These are phyloP conservation scores for Potamilus streckersoni DNA, from an alignment of 1,140 invertebrate genomes.

Conservation along the genomic window DNA sequence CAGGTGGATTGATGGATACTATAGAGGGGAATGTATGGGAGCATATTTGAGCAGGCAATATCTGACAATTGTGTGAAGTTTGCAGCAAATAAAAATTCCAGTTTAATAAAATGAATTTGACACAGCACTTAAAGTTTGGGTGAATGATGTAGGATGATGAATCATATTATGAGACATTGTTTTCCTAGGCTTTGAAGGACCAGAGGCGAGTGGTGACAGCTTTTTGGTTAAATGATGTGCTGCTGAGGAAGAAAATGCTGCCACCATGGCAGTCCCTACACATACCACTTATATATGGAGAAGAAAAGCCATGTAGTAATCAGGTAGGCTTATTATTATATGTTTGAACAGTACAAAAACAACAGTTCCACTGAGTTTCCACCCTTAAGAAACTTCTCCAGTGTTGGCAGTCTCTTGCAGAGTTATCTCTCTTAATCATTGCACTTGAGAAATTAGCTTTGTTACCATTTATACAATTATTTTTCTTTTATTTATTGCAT, in stretches of 20 bases:
- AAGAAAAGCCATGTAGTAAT: slow-evolving; percentile 72
- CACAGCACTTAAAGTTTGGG: too few species aligned
- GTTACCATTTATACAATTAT: too few species aligned
- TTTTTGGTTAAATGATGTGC: slow-evolving; percentile 93
- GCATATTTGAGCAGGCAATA: too few species aligned
- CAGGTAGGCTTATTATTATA: slow-evolving; percentile 59
- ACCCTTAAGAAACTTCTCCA: not conserved
- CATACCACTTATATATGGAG: slow-evolving; percentile 84
- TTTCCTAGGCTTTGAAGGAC: slow-evolving; percentile 78
- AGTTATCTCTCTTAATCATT: too few species aligned
- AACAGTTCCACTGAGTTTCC: too few species aligned
- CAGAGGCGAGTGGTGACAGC: slow-evolving; percentile 90
- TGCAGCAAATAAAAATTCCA: too few species aligned
- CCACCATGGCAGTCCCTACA: slow-evolving; percentile 94
- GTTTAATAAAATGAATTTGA: too few species aligned
- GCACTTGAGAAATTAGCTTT: too few species aligned
- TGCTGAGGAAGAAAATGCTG: slow-evolving; percentile 83
- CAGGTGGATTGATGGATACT: too few species aligned
- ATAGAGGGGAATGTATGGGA: too few species aligned
- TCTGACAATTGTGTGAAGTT: too few species aligned
- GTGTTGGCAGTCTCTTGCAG: not conserved
- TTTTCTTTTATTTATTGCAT: too few species aligned
- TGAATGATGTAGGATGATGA: not conserved
- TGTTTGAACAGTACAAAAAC: not conserved
- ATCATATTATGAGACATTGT: not conserved